These are phyloP conservation scores for Heliothis subflexa DNA, from an alignment of 1,140 invertebrate species.

Conservation along the genomic window DNA sequence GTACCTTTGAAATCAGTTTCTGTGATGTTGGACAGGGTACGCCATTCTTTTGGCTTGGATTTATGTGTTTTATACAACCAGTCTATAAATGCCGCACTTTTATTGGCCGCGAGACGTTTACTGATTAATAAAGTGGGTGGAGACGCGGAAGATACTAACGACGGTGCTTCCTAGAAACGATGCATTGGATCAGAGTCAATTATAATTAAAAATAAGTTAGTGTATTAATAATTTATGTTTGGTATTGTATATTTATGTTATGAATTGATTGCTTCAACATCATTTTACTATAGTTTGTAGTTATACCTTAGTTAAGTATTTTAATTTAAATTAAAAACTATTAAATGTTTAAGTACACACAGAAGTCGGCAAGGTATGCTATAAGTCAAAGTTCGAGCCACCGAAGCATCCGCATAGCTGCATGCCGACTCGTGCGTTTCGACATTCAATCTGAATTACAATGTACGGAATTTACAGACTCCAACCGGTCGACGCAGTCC, in stretches of 20 bases:
- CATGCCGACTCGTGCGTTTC: constrained; percentile 83
- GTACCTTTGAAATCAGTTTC: constrained; percentile 77
- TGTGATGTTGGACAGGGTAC: constrained; percentile 77
- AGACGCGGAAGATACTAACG: constrained; percentile 78
- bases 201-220: constrained; percentile 32
- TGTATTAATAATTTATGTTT: not conserved
- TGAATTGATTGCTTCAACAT: not conserved
- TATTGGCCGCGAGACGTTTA: constrained; percentile 82
- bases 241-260: not conserved
- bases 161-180: constrained; percentile 75
- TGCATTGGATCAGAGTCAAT: constrained; percentile 35
- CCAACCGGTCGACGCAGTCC: constrained; percentile 63
- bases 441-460: constrained; percentile 84
- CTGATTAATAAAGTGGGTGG: constrained; percentile 83
- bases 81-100: constrained; percentile 83
- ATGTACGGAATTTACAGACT: constrained; percentile 83
- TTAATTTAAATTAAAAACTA: not conserved
- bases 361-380: not conserved
- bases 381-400: constrained; percentile 39
- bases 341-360: not conserved
- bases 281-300: not conserved
- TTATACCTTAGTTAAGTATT: not conserved
- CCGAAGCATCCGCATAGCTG: constrained; percentile 77
- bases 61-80: constrained; percentile 81
- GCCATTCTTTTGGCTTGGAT: constrained; percentile 77